phyloP scores from a whole-genome alignment of 1,140 invertebrate species.

The fruit fly (Drosophila melanogaster) region DNA sequence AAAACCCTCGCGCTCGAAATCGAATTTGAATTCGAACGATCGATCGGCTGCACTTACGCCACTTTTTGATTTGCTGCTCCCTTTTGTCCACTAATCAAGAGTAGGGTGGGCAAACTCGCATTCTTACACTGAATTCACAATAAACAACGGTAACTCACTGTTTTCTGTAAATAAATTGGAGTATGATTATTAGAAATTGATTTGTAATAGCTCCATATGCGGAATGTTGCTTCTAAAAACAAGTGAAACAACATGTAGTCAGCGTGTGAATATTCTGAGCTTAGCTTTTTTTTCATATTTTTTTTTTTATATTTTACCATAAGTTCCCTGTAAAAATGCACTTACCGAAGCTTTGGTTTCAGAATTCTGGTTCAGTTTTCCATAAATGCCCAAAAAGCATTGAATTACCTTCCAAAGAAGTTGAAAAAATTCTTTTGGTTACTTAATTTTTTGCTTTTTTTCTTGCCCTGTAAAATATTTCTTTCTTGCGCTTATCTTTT shows the following conservation, averaged over 20 bases:
- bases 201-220: too few relatives aligned
- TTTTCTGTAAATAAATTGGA: background rate
- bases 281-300: too few relatives aligned
- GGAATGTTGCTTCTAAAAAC: too few relatives aligned
- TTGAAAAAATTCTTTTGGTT: background rate
- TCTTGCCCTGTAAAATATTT: background rate
- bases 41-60: slow-evolving; percentile 12
- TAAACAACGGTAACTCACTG: background rate
- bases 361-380: background rate
- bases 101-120: slow-evolving; percentile 22
- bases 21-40: slow-evolving; percentile 21
- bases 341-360: slow-evolving; percentile 14
- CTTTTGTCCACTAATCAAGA: slow-evolving; percentile 24
- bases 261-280: slow-evolving; percentile 27
- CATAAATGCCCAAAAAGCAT: background rate
- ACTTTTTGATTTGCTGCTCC: slow-evolving; percentile 21
- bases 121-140: background rate
- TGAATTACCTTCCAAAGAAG: slow-evolving; percentile 3
- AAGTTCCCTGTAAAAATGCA: too few relatives aligned
- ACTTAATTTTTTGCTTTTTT: background rate
- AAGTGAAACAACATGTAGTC: too few relatives aligned
- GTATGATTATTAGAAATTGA: too few relatives aligned
- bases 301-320: too few relatives aligned
- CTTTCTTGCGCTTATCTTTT: background rate
- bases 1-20: slow-evolving; percentile 8